Conservation (phyloP, 1,140 invertebrate genomes). For the Cotesia typhae region DNA sequence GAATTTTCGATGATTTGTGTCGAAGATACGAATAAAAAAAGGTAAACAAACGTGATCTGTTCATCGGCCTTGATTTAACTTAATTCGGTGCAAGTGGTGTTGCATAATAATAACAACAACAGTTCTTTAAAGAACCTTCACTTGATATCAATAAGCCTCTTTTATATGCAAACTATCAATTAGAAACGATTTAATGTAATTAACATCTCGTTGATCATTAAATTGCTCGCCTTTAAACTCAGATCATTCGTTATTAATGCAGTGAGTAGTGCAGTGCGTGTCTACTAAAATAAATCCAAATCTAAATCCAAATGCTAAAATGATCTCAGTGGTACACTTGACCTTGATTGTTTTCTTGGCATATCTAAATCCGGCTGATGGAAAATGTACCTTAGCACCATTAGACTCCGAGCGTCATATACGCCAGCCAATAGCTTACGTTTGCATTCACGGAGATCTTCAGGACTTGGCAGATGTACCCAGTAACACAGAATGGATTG, state of each 20-base stretch:
- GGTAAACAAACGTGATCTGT: conserved; percentile 9
- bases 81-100: conserved; percentile 40
- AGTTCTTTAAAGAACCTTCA: conserved; percentile 8
- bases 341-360: conserved; percentile 21
- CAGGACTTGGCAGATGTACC: conserved; percentile 46
- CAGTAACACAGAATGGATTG: conserved; percentile 50
- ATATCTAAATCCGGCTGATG: conserved; percentile 20
- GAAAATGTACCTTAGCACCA: conserved; percentile 48
- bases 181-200: neutral
- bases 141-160: neutral
- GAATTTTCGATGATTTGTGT: too few species aligned
- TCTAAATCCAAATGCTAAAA: conserved; percentile 19
- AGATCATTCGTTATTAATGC: too few species aligned
- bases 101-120: neutral
- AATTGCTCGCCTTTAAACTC: too few species aligned
- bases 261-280: too few species aligned
- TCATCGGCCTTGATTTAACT: conserved; percentile 33
- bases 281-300: too few species aligned
- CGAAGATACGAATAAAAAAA: neutral
- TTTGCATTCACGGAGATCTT: conserved; percentile 47
- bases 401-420: conserved; percentile 35
- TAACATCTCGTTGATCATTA: too few species aligned
- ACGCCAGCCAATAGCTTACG: conserved; percentile 49
- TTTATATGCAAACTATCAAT: neutral
- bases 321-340: conserved; percentile 24